Conservation (phyloP, 2,888 invertebrate species). For the Octodonta nipae region DNA sequence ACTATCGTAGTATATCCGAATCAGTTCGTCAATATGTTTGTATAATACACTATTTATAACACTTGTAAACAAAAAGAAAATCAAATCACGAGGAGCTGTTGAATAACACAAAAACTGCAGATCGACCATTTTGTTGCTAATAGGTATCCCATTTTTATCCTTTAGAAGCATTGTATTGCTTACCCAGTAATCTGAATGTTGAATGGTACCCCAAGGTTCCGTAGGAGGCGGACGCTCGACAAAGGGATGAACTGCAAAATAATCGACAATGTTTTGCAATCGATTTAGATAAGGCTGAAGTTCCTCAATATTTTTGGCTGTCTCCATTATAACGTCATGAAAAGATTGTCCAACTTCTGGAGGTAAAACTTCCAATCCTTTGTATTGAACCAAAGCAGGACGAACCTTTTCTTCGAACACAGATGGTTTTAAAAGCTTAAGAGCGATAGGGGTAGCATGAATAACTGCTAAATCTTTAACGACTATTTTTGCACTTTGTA, state of each 20-base stretch:
- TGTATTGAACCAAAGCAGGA: slow-evolving; percentile 31
- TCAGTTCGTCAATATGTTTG: slow-evolving; percentile 38
- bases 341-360: slow-evolving; percentile 26
- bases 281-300: slow-evolving; percentile 21
- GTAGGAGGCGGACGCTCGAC: slow-evolving; percentile 24
- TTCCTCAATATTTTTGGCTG: slow-evolving; percentile 21
- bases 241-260: slow-evolving; percentile 17
- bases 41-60: slow-evolving; percentile 35
- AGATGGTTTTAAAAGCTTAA: slow-evolving; percentile 37
- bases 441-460: slow-evolving; percentile 45
- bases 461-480: slow-evolving; percentile 41
- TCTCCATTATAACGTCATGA: slow-evolving; percentile 25
- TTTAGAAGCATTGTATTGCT: slow-evolving; percentile 46
- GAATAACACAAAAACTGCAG: slow-evolving; percentile 43
- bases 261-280: slow-evolving; percentile 21
- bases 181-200: slow-evolving; percentile 47
- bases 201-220: slow-evolving; percentile 40
- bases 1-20: slow-evolving; percentile 39
- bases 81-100: slow-evolving; percentile 40
- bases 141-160: slow-evolving; percentile 35
- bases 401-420: slow-evolving; percentile 34
- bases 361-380: slow-evolving; percentile 27
- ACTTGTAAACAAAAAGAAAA: slow-evolving; percentile 44
- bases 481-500: slow-evolving; percentile 36
- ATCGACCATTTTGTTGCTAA: slow-evolving; percentile 44